These are phyloP conservation scores for Brachionus paranguensis DNA, from an alignment of 1,140 invertebrate species.

Conservation along the genomic window DNA sequence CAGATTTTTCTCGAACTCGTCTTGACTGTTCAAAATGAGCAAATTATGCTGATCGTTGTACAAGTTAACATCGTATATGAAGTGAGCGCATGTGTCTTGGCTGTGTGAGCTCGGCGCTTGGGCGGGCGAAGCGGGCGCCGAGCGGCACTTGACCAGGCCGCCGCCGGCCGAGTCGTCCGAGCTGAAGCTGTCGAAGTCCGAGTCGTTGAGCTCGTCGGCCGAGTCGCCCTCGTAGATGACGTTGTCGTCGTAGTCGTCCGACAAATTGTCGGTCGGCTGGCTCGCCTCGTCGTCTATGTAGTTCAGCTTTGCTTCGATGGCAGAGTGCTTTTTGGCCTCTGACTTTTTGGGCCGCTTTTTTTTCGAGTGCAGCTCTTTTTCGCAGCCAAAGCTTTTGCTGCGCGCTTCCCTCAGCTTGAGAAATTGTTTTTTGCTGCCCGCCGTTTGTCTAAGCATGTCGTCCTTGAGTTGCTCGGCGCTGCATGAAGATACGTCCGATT, in stretches of 20 bases:
- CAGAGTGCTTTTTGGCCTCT: not conserved
- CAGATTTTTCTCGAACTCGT: not conserved
- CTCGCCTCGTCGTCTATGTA: constrained; percentile 24
- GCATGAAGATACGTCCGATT: not conserved
- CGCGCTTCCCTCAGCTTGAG: not conserved
- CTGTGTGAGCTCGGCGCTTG: not conserved
- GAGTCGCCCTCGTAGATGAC: constrained; percentile 37
- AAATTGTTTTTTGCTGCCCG: not conserved
- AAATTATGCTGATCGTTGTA: constrained; percentile 32
- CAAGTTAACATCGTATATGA: constrained; percentile 28
- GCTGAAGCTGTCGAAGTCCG: constrained; percentile 7
- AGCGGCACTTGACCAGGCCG: not conserved
- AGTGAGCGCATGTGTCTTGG: not conserved
- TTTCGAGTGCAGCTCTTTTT: constrained; percentile 25
- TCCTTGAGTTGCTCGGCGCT: not conserved
- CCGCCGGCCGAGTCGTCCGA: not conserved
- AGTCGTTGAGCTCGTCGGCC: constrained; percentile 18
- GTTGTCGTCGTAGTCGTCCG: constrained; percentile 8
- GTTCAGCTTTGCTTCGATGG: not conserved
- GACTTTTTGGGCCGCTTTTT: not conserved
- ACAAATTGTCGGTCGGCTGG: not conserved
- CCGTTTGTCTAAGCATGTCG: not conserved
- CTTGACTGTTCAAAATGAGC: not conserved
- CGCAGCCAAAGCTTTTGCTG: constrained; percentile 33
- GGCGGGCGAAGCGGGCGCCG: not conserved